These are phyloP conservation scores for Lasioglossum leucozonium DNA, from an alignment of 2,888 invertebrate species.

Conservation along the genomic window DNA sequence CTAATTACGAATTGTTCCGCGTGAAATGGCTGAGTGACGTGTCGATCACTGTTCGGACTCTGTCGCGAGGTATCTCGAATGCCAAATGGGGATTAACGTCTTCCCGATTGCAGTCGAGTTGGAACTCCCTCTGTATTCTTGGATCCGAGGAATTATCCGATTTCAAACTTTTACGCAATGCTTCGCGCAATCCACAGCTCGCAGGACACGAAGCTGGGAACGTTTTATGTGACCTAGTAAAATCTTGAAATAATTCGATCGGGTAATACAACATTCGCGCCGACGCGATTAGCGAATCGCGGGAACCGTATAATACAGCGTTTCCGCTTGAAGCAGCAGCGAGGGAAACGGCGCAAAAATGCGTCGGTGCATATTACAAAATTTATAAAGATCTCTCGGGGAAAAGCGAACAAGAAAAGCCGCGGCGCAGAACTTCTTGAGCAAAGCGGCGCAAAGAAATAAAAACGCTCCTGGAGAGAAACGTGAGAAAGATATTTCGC, in stretches of 20 bases:
- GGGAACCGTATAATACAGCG: background rate
- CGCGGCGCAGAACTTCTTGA: background rate
- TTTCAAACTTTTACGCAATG: background rate
- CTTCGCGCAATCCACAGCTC: background rate
- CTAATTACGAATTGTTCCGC: constrained; percentile 15
- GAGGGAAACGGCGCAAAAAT: background rate
- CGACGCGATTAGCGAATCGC: background rate
- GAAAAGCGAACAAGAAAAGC: background rate
- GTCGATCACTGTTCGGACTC: background rate
- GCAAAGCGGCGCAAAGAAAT: background rate
- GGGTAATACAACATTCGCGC: background rate
- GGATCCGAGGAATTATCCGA: background rate
- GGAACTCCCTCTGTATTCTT: background rate
- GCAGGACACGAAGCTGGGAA: background rate
- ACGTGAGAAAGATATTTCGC: background rate
- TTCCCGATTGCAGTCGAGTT: background rate
- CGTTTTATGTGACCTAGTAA: background rate
- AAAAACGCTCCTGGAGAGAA: background rate
- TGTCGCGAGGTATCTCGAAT: background rate
- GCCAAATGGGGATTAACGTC: background rate
- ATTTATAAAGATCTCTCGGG: constrained; percentile 1
- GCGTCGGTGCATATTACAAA: background rate
- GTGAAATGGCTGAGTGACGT: constrained; percentile 5
- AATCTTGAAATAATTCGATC: background rate
- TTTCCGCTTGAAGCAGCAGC: background rate